Conservation (phyloP, 2,797 vertebrate species). For the Catostomus latipinnis region DNA sequence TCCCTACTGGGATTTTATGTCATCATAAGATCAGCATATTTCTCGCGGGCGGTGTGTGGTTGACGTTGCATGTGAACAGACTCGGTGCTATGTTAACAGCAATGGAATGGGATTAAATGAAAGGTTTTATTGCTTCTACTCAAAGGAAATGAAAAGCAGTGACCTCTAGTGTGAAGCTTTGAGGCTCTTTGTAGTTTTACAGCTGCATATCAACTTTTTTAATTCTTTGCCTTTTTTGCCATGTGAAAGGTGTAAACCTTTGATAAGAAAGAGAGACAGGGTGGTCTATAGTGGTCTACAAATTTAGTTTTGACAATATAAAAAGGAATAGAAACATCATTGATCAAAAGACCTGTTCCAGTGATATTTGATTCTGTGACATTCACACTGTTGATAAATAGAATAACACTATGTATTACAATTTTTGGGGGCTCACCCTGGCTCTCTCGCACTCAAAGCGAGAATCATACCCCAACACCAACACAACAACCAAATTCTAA, state of each 20-base stretch:
- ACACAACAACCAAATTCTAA: no score
- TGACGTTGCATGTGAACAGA: constrained; percentile 40
- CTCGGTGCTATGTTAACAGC: constrained; percentile 27
- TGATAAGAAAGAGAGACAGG: neutral
- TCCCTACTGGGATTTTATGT: constrained; percentile 25
- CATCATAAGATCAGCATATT: constrained; percentile 34
- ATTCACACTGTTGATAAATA: no score
- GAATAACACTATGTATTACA: no score
- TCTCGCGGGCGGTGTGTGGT: constrained; percentile 11
- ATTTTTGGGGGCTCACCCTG: no score
- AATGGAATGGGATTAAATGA: constrained; percentile 31
- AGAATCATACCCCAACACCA: no score
- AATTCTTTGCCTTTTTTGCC: neutral
- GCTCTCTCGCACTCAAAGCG: no score
- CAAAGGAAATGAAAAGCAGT: constrained; percentile 42
- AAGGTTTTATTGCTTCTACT: constrained; percentile 43
- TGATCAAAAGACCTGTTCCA: no score
- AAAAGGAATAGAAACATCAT: no score
- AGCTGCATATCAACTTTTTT: constrained; percentile 10
- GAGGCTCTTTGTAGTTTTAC: constrained; percentile 34
- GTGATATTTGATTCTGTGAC: no score
- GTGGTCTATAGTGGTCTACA: no score
- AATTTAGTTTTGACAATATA: no score
- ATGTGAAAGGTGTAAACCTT: constrained; percentile 1
- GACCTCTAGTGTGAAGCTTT: constrained; percentile 43